Evolutionary conservation across 2,113 vertebrate species (phyloP).

Genomic region (Corythornis vintsioides): DNA sequence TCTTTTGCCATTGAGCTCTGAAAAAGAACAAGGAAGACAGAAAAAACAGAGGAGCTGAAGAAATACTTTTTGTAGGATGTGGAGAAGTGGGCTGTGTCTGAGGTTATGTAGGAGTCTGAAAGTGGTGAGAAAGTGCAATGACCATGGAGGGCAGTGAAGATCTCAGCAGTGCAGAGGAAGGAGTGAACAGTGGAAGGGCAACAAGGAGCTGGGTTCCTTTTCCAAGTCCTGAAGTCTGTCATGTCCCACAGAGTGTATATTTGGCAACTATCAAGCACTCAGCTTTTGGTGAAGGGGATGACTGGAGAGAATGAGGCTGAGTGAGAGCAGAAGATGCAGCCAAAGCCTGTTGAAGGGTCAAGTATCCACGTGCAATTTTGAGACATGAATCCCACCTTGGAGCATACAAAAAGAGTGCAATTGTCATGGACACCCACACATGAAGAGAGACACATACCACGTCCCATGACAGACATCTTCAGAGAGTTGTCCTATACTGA

Average conservation of each 20-base stretch:
- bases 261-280: fast-evolving
- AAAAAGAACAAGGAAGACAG: background rate
- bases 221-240: background rate
- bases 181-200: background rate
- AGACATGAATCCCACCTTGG: background rate
- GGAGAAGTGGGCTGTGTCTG: background rate
- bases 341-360: background rate
- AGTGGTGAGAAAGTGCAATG: fast-evolving
- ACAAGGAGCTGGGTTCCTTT: background rate
- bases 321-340: background rate
- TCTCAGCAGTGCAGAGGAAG: background rate
- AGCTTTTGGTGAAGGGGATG: background rate
- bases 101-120: background rate
- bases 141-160: background rate
- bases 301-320: background rate
- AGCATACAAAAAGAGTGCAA: background rate
- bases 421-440: background rate
- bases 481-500: background rate
- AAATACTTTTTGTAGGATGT: background rate
- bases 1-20: background rate
- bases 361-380: background rate
- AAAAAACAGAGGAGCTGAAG: background rate
- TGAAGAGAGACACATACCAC: background rate
- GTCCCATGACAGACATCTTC: background rate
- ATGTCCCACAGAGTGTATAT: background rate